Percentiles rank a stretch among this genome's conserved stretches.
These are phyloP conservation scores for Marmota flaviventris DNA, from an alignment of 2,113 vertebrate species.

Conservation along the genomic window DNA sequence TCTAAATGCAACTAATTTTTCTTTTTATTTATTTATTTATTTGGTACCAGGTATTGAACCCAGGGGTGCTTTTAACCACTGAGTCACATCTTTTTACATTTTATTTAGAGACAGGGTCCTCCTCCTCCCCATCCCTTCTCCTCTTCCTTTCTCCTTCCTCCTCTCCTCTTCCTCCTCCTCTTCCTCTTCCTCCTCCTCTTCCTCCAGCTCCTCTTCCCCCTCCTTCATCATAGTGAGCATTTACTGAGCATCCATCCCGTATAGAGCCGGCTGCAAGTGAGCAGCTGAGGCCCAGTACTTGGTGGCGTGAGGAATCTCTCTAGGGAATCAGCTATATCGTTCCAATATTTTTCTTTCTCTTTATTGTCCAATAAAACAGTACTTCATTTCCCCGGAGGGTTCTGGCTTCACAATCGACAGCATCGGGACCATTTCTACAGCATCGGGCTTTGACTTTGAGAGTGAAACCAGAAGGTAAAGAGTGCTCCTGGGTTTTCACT, in stretches of 20 bases:
- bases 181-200: not conserved
- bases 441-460: constrained; percentile 62
- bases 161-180: not conserved
- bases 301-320: not conserved
- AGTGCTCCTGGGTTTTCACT: not conserved
- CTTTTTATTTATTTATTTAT: not conserved
- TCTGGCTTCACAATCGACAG: constrained; percentile 60
- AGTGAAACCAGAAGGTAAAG: constrained; percentile 60
- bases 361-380: constrained; percentile 50
- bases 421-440: constrained; percentile 57
- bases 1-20: not conserved
- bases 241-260: not conserved
- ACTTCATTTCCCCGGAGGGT: constrained; percentile 61
- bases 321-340: not conserved
- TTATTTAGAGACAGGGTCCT: not conserved
- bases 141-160: not conserved
- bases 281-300: not conserved
- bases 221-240: not conserved
- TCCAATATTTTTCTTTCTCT: constrained; percentile 22
- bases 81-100: no score
- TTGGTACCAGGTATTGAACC: no score
- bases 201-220: not conserved
- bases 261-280: not conserved
- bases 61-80: no score
- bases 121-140: not conserved